Conservation (phyloP, 2,888 invertebrate genomes). For the Orthosia cruda region DNA sequence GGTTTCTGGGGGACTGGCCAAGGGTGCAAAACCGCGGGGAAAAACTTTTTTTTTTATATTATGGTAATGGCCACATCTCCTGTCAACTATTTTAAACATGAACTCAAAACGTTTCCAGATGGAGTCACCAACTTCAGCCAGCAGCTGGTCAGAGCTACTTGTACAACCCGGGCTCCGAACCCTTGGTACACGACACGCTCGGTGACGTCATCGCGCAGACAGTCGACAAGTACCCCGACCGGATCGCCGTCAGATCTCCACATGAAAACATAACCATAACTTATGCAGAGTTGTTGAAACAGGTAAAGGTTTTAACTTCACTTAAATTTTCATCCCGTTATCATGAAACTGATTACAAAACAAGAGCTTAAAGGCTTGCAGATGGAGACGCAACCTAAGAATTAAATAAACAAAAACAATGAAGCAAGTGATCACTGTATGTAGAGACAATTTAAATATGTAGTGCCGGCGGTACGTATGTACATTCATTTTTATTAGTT, state of each 20-base stretch:
- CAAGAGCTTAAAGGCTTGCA: too few species aligned
- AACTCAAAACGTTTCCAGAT: conserved; percentile 68
- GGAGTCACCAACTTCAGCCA: conserved; percentile 70
- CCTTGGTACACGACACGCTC: conserved; percentile 90
- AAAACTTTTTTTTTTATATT: too few species aligned
- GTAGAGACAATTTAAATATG: too few species aligned
- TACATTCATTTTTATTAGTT: background rate
- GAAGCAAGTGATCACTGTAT: too few species aligned
- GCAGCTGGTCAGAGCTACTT: conserved; percentile 89
- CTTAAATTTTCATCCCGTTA: background rate
- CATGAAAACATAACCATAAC: conserved; percentile 91
- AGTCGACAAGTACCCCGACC: conserved; percentile 91
- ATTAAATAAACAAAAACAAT: too few species aligned
- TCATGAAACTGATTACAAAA: background rate
- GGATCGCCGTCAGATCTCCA: conserved; percentile 92
- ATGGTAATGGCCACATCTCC: background rate
- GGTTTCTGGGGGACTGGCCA: too few species aligned
- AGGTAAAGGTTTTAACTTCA: conserved; percentile 77
- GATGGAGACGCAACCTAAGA: too few species aligned
- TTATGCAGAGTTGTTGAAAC: conserved; percentile 90
- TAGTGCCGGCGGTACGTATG: too few species aligned
- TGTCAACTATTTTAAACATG: background rate
- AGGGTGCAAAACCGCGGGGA: too few species aligned
- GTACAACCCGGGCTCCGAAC: conserved; percentile 90
- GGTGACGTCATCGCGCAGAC: conserved; percentile 92